Base-by-base conservation (phyloP, 37 sponge, comb jelly and placozoan genomes). In the Cladorhizidae sp. region DNA sequence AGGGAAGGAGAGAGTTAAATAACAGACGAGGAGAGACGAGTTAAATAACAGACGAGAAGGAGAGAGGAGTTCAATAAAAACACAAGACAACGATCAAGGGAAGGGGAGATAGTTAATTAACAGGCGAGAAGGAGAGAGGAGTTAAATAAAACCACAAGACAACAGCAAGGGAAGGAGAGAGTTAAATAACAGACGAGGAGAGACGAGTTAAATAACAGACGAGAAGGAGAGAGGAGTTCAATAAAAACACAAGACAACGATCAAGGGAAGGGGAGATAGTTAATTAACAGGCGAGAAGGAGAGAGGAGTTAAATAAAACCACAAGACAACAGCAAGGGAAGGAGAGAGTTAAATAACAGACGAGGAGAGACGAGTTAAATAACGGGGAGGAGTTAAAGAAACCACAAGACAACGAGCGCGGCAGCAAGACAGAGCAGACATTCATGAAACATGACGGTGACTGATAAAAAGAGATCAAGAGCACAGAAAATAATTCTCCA, bases 271-370 rank as follows among this genome's bases (percentile, higher is more conserved):
- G 57, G 17, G 28, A 57, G 23, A 22, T 71, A 43, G 61, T 5
- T 59, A 59, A 9, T 12, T 45, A 9, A 45, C 49, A 45, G 8
- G 9, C 9, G n/a, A n/a, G n/a, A 75, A 70, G 70, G 84, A 62
- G 65, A 75, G 68, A 79, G 75, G 36, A 73, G 87, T 0, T n/a
- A n/a, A n/a, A n/a, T n/a, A n/a, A n/a, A n/a, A 40, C 22, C 55
- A 54, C n/a, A n/a, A n/a, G n/a, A n/a, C n/a, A n/a, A n/a, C n/a
- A n/a, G n/a, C n/a, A 64, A 36, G 65, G 58, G 65, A 74, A 56
- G 72, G 57, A 45, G 76, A 3, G 28, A 57, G 23, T 7, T 71
- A 43, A 25, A 9, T 15, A 5, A 33, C 20, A 31, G 26, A 65
- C 5, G 32, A 32, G 28, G 61, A 12, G 61, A 26, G 18, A 12